Percentiles rank a stretch among this genome's conserved stretches.
phyloP scores from a whole-genome alignment of 2,888 invertebrate species.

The Prosapia bicincta region DNA sequence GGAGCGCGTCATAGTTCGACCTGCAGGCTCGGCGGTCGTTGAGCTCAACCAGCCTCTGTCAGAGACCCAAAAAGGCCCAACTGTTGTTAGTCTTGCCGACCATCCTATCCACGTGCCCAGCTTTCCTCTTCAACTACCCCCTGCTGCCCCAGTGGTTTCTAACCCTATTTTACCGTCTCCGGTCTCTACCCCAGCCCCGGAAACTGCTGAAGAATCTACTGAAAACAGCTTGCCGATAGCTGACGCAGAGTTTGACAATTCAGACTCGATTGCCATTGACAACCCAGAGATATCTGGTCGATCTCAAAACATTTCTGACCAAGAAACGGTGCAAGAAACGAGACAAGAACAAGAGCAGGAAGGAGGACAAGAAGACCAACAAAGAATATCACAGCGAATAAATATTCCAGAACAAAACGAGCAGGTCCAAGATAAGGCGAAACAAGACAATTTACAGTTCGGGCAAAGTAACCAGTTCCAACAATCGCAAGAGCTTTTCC shows the following conservation, averaged over 20 bases:
- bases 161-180: slow-evolving; percentile 2
- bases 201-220: neutral
- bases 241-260: slow-evolving; percentile 32
- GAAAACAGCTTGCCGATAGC: neutral
- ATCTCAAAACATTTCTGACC: slow-evolving; percentile 9
- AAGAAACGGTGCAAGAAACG: neutral
- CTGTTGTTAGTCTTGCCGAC: slow-evolving; percentile 44
- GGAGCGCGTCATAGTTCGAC: slow-evolving; percentile 56
- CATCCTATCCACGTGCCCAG: slow-evolving; percentile 35
- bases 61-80: slow-evolving; percentile 52
- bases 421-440: neutral
- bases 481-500: slow-evolving; percentile 31
- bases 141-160: slow-evolving; percentile 18
- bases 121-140: slow-evolving; percentile 36
- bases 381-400: slow-evolving; percentile 16
- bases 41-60: slow-evolving; percentile 58
- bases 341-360: neutral
- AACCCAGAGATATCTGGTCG: slow-evolving; percentile 35
- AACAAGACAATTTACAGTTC: slow-evolving; percentile 29
- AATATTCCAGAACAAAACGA: too few species aligned
- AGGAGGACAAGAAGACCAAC: neutral
- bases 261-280: slow-evolving; percentile 37
- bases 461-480: too few species aligned
- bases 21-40: slow-evolving; percentile 58
- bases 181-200: slow-evolving; percentile 10